These are phyloP conservation scores for Drosophila melanosoma DNA, from an alignment of 2,888 invertebrate species.

Conservation along the genomic window DNA sequence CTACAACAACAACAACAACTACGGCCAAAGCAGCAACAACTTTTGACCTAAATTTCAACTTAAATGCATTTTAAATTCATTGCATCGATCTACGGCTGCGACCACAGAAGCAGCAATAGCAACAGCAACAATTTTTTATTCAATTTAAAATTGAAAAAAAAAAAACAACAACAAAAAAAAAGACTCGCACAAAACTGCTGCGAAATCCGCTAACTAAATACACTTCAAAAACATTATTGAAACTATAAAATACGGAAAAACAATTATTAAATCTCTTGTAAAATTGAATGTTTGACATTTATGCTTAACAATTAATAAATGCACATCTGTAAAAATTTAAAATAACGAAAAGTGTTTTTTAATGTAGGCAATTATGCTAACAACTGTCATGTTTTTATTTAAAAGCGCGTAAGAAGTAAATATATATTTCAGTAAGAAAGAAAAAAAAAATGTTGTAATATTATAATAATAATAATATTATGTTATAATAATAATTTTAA, in stretches of 20 bases:
- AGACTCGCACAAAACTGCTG: slow-evolving; percentile 19
- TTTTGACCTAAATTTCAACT: slow-evolving; percentile 77
- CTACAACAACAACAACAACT: slow-evolving; percentile 37
- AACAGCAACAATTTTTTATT: slow-evolving; percentile 47
- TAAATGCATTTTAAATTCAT: slow-evolving; percentile 79
- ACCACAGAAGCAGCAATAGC: slow-evolving; percentile 54
- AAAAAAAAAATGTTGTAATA: no score
- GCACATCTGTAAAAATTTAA: neutral
- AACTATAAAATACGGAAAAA: neutral
- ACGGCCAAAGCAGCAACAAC: slow-evolving; percentile 55
- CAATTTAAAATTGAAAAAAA: slow-evolving; percentile 63
- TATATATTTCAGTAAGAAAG: neutral
- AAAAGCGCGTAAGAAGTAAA: neutral
- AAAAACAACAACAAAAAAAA: slow-evolving; percentile 30
- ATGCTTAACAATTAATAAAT: neutral
- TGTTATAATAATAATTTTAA: neutral
- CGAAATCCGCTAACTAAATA: slow-evolving; percentile 16
- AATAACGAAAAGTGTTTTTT: neutral
- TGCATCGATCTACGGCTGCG: slow-evolving; percentile 70
- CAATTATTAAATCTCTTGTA: neutral
- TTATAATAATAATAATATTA: no score
- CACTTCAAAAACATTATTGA: slow-evolving; percentile 10
- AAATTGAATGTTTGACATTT: neutral
- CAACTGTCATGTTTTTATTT: neutral
- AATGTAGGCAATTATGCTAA: neutral